Conservation (phyloP, 2,113 vertebrate species). For the Dasyurus viverrinus region DNA sequence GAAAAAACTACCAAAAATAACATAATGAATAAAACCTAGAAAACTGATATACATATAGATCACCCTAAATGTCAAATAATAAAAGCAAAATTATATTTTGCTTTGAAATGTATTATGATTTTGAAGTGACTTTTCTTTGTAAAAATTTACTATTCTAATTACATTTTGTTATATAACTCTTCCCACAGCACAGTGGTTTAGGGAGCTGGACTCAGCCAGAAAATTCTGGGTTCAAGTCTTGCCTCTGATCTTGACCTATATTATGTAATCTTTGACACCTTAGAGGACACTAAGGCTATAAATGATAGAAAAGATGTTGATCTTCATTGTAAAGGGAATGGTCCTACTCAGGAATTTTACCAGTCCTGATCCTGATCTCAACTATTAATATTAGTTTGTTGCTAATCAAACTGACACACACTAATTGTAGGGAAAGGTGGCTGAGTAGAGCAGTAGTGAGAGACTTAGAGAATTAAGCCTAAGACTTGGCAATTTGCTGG, state of each 20-base stretch:
- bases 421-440: background rate
- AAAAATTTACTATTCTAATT: slow-evolving; percentile 17
- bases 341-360: too few relatives aligned
- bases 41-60: slow-evolving; percentile 5
- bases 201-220: background rate
- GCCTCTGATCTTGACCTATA: background rate
- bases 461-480: slow-evolving; percentile 1
- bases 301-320: background rate
- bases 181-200: background rate
- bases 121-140: background rate
- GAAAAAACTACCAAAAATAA: slow-evolving; percentile 14
- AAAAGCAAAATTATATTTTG: background rate
- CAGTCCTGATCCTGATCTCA: background rate
- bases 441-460: background rate
- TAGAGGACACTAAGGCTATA: background rate
- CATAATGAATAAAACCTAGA: slow-evolving; percentile 39
- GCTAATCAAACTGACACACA: background rate
- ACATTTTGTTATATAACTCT: background rate
- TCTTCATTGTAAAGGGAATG: background rate
- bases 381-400: background rate
- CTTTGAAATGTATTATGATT: background rate
- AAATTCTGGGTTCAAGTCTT: background rate
- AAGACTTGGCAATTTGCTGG: background rate
- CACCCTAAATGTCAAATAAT: background rate
- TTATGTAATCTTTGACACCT: background rate